Evolutionary conservation across 1,140 invertebrate species (phyloP).

Genomic region (Brachionus koreanus): DNA sequence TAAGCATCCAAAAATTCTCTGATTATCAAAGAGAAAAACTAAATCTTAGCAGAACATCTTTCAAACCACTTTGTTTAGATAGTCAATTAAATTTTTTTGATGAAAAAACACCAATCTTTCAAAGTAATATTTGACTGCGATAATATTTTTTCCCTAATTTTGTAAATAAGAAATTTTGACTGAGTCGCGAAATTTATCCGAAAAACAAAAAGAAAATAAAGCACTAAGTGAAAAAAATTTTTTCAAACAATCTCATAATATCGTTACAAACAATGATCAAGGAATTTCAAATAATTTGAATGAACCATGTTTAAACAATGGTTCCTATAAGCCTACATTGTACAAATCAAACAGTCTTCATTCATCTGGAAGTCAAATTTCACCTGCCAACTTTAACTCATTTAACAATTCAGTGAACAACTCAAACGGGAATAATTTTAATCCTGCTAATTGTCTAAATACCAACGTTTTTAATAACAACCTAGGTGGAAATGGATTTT

Average conservation of each 20-base stretch:
- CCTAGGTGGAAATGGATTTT: not conserved
- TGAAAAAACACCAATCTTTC: not conserved
- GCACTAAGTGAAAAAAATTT: not conserved
- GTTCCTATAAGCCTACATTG: not conserved
- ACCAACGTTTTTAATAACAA: not conserved
- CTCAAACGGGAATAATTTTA: not conserved
- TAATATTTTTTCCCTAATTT: not conserved
- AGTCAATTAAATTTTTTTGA: not conserved
- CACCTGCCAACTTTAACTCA: not conserved
- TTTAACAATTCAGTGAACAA: not conserved
- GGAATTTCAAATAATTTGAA: not conserved
- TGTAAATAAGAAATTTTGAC: not conserved
- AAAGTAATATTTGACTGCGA: not conserved
- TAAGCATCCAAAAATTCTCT: not conserved
- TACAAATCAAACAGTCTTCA: not conserved
- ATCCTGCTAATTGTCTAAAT: not conserved
- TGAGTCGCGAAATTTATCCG: not conserved
- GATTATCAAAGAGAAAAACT: not conserved
- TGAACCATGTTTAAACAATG: not conserved
- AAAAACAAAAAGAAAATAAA: constrained; percentile 12
- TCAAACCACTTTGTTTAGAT: not conserved
- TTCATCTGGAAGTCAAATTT: not conserved
- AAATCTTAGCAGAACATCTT: not conserved
- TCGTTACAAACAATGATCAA: not conserved
- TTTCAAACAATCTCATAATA: not conserved